Conservation (phyloP, 2,113 vertebrate genomes). For the Anser brachyrhynchus region DNA sequence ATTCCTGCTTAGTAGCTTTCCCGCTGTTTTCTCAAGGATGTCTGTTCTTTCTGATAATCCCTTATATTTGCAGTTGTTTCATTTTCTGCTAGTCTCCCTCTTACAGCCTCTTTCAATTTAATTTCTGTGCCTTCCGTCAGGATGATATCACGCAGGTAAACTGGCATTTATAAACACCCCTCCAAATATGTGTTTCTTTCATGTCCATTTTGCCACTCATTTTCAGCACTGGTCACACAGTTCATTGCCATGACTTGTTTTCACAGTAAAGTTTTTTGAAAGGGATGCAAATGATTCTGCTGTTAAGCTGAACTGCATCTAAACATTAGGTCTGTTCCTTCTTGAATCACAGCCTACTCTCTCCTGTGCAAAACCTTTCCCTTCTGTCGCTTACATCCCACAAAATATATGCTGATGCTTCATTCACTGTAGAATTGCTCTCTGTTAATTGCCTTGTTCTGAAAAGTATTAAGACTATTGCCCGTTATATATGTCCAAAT, state of each 20-base stretch:
- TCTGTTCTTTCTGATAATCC: constrained; percentile 48
- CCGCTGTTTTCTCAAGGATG: not conserved
- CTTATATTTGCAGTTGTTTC: constrained; percentile 55
- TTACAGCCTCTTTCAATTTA: constrained; percentile 69
- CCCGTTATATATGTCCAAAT: accelerated
- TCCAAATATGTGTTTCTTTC: not conserved
- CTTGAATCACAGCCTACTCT: not conserved
- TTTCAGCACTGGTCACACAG: not conserved
- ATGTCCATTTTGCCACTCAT: constrained; percentile 8
- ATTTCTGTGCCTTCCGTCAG: constrained; percentile 70
- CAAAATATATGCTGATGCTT: not conserved
- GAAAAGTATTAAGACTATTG: not conserved
- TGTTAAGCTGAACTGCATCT: not conserved
- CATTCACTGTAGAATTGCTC: not conserved
- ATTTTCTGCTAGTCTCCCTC: constrained; percentile 56
- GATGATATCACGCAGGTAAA: constrained; percentile 69
- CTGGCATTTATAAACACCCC: constrained; percentile 2
- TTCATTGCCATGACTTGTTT: not conserved
- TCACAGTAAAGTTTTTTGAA: not conserved
- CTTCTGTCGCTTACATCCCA: not conserved
- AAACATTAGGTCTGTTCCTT: not conserved
- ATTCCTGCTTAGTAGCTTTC: not conserved
- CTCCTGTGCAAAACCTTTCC: not conserved
- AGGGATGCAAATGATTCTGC: not conserved
- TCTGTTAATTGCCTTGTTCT: not conserved